Conservation (phyloP, 2,113 vertebrate species). For the Hippoglossus stenolepis region DNA sequence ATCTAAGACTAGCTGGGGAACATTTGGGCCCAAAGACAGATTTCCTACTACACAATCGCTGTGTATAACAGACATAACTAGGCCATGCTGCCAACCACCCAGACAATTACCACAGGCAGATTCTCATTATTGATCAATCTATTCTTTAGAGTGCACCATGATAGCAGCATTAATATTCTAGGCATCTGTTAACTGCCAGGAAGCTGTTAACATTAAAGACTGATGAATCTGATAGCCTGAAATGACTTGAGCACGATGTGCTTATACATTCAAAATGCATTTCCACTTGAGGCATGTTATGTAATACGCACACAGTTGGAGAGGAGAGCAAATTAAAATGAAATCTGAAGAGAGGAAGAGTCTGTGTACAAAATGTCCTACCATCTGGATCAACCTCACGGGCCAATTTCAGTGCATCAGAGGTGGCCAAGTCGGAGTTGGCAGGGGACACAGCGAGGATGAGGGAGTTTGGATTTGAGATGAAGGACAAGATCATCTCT, state of each 20-base stretch:
- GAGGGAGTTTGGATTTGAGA: conserved; percentile 85
- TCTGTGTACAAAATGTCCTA: conserved; percentile 63
- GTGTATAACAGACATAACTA: background rate
- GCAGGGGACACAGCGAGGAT: conserved; percentile 85
- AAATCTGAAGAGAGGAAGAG: conserved; percentile 26
- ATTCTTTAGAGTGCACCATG: conserved; percentile 26
- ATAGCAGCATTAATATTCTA: conserved; percentile 24
- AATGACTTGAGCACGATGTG: background rate
- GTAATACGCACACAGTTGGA: conserved; percentile 5
- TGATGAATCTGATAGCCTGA: conserved; percentile 11
- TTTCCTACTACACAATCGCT: background rate
- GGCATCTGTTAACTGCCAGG: conserved; percentile 11
- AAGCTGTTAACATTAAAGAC: conserved; percentile 23
- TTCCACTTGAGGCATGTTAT: conserved; percentile 21
- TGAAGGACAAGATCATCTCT: conserved; percentile 85
- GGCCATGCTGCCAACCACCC: background rate
- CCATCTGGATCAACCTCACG: conserved; percentile 85
- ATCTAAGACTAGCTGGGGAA: background rate
- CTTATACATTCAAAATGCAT: conserved; percentile 34
- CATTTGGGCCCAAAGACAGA: conserved; percentile 10
- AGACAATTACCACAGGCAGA: conserved; percentile 11
- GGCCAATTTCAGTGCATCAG: conserved; percentile 85
- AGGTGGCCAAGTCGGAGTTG: conserved; percentile 87
- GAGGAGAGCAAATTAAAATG: conserved; percentile 22
- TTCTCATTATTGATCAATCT: conserved; percentile 19